phyloP scores from a whole-genome alignment of 23 tunicate species.

The Ascidia mentula region DNA sequence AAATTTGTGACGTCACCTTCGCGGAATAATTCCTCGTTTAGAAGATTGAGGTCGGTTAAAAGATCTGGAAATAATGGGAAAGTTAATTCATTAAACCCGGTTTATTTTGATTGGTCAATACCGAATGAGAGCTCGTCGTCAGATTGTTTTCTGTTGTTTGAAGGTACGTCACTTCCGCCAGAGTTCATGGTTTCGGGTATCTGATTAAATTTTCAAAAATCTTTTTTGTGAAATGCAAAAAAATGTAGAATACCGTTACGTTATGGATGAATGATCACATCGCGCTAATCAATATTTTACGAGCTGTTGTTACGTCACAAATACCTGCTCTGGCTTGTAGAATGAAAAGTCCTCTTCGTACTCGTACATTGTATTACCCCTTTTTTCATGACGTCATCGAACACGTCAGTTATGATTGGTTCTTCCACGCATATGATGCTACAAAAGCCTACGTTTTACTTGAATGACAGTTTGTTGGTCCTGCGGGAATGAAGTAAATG shows the following conservation, averaged over 20 bases:
- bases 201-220: background rate
- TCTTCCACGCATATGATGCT: too few species aligned
- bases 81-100: background rate
- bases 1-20: conserved; percentile 43
- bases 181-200: conserved; percentile 17
- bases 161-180: conserved; percentile 20
- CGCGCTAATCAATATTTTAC: too few species aligned
- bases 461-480: too few species aligned
- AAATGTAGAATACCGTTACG: too few species aligned
- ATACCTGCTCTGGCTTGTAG: conserved; percentile 4
- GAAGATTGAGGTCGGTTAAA: conserved; percentile 35
- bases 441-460: too few species aligned
- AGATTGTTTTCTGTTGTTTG: conserved; percentile 39
- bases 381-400: conserved; percentile 35
- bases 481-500: too few species aligned
- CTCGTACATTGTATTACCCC: conserved; percentile 24
- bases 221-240: too few species aligned
- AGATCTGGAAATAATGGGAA: conserved; percentile 9
- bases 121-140: conserved; percentile 49
- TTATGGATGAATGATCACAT: too few species aligned
- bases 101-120: conserved; percentile 24
- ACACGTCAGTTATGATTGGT: background rate
- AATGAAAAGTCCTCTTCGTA: conserved; percentile 45
- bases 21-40: conserved; percentile 33
- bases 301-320: background rate